A percentile compares a stretch with the other conserved stretches of the same genome.
phyloP scores from a whole-genome alignment of 2,113 vertebrate species.

The Seriola quinqueradiata region DNA sequence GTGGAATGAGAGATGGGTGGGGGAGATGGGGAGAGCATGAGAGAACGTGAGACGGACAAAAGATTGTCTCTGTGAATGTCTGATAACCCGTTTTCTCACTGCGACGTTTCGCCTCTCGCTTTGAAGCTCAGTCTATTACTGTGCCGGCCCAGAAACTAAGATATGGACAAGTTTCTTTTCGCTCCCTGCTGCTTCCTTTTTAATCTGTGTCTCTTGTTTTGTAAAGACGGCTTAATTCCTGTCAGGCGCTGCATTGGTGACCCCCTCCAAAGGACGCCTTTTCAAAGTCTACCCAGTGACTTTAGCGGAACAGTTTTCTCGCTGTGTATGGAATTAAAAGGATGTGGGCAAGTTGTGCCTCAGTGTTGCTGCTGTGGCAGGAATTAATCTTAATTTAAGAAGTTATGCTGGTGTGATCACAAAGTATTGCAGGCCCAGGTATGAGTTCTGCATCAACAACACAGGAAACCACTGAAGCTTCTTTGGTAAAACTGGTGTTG shows the following conservation, averaged over 20 bases:
- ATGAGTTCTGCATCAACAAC: not conserved
- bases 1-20: conserved; percentile 53
- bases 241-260: conserved; percentile 10
- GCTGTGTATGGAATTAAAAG: conserved; percentile 48
- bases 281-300: conserved; percentile 35
- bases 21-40: conserved; percentile 12
- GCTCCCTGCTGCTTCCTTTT: conserved; percentile 27
- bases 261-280: not conserved
- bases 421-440: not conserved
- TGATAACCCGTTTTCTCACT: conserved; percentile 71
- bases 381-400: conserved; percentile 46
- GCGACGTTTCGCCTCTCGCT: conserved; percentile 47
- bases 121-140: conserved; percentile 40
- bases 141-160: conserved; percentile 4
- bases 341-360: conserved; percentile 1
- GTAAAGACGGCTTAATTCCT: conserved; percentile 57
- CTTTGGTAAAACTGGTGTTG: not conserved
- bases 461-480: not conserved
- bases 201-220: conserved; percentile 64
- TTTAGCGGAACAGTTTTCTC: conserved; percentile 7
- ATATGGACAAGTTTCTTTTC: conserved; percentile 11
- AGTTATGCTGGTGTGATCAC: not conserved
- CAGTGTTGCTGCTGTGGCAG: conserved; percentile 3
- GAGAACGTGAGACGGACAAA: conserved; percentile 26
- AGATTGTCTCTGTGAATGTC: conserved; percentile 67